These are phyloP conservation scores for Hippopotamus amphibius DNA, from an alignment of 2,113 vertebrate genomes.

Conservation along the genomic window DNA sequence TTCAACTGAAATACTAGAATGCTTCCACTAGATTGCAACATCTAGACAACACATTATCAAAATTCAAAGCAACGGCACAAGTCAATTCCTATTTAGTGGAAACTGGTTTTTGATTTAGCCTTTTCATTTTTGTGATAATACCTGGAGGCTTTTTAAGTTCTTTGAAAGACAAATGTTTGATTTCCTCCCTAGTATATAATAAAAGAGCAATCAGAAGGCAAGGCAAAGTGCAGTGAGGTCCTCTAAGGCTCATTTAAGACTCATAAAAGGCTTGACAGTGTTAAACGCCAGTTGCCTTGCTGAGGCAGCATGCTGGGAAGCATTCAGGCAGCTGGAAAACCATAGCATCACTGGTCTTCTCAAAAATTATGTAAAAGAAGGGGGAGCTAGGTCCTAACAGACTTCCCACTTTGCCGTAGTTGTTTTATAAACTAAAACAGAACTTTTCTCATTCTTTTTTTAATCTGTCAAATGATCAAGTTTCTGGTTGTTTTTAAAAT, in stretches of 20 bases:
- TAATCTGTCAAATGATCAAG: background rate
- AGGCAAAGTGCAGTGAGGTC: background rate
- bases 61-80: constrained; percentile 12
- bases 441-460: background rate
- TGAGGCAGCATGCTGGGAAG: background rate
- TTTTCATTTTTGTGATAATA: constrained; percentile 62
- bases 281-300: constrained; percentile 62
- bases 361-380: constrained; percentile 10
- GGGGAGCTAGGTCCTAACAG: constrained; percentile 34
- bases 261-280: constrained; percentile 41
- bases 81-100: background rate
- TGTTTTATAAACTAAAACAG: constrained; percentile 19
- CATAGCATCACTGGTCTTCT: constrained; percentile 16
- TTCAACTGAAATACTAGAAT: background rate
- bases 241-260: constrained; percentile 69
- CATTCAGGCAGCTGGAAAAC: background rate
- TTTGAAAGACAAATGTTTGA: constrained; percentile 19
- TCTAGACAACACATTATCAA: background rate
- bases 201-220: constrained; percentile 52
- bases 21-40: background rate
- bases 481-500: constrained; percentile 38
- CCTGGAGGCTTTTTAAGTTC: constrained; percentile 9
- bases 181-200: constrained; percentile 54
- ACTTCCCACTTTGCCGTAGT: constrained; percentile 27
- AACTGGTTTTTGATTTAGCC: constrained; percentile 43